Conservation (phyloP, 2,113 vertebrate species). For the Platysteira castanea region DNA sequence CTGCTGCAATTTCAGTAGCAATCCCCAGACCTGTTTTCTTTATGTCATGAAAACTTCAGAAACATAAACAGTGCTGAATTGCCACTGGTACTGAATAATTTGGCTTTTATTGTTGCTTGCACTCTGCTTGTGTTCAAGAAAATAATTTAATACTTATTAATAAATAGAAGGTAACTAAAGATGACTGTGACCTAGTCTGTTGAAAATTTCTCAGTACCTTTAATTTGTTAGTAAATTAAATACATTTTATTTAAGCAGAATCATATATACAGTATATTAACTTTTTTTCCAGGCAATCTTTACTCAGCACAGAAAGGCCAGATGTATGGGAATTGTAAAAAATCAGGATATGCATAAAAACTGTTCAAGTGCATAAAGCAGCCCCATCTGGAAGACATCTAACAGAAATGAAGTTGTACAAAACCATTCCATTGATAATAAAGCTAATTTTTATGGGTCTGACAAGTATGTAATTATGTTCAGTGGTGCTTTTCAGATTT, state of each 20-base stretch:
- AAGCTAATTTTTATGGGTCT: conserved; percentile 99
- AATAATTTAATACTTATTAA: conserved; percentile 59
- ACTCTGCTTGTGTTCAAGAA: conserved; percentile 20
- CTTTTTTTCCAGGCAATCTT: conserved; percentile 78
- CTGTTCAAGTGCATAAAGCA: conserved; percentile 97
- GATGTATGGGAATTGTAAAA: conserved; percentile 93
- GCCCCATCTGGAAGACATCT: conserved; percentile 99
- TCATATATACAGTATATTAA: conserved; percentile 73
- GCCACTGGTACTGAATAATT: conserved; percentile 38
- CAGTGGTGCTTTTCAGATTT: conserved; percentile 99
- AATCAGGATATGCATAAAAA: conserved; percentile 95
- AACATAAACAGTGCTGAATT: conserved; percentile 59
- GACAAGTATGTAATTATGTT: conserved; percentile 99
- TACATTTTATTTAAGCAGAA: conserved; percentile 72
- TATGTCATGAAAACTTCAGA: conserved; percentile 50
- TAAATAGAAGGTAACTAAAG: conserved; percentile 64
- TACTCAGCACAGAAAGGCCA: conserved; percentile 83
- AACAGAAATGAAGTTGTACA: conserved; percentile 99
- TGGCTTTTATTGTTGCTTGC: conserved; percentile 49
- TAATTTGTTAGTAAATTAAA: conserved; percentile 66
- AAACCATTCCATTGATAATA: conserved; percentile 99
- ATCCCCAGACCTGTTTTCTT: conserved; percentile 43
- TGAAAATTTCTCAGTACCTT: conserved; percentile 59
- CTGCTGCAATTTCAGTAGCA: conserved; percentile 41
- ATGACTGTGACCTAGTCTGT: conserved; percentile 51